Base-by-base conservation (phyloP, 2,113 vertebrate genomes). In the Scopus umbretta region DNA sequence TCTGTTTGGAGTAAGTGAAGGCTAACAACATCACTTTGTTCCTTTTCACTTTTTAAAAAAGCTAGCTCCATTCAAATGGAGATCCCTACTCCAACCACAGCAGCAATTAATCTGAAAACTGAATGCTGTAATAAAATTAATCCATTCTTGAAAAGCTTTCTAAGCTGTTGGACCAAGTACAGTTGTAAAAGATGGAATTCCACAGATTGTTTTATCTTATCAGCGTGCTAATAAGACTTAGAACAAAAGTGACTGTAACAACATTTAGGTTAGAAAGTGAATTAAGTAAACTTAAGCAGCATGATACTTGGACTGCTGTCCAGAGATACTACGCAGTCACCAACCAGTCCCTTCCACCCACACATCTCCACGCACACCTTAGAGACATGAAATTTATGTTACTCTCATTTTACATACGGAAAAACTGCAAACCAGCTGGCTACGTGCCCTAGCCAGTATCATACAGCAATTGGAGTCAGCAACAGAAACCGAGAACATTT, bases 401-500 rank as follows among this genome's bases (percentile, higher is more conserved):
- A 67, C 47, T 80, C 45, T 38, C 42, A 19, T 23, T 63, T 90
- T 34, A 92, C n/a, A 62, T 6, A 38, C 0, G 5, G 42, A n/a
- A 29, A 94, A 84, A 70, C 13, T 1, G n/a, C 49, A 70, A 19
- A 53, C 34, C 36, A 68, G 40, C 55, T 42, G 67, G 29, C 59
- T 45, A 5, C 0, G 0, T 49, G 45, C 21, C 59, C 30, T 6
- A 6, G 59, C 11, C 3, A 1, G 19, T 5, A 42, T 22, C 63
- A 38, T 4, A 34, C 9, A n/a, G 42, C n/a, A 38, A 18, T 1
- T 0, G 1, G 53, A 59, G 61, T 3, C 2, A 1, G 47, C 20
- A 16, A 68, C 20, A 58, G 52, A 91, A 92, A 59, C 7, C 38
- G 68, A 70, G 49, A 56, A 40, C 53, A 52, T 73, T 73, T 68